Evolutionary conservation across 2,888 invertebrate genomes (phyloP), one percentile per base, ranked within the genome.

Genomic region (Phyto melanocephala): DNA sequence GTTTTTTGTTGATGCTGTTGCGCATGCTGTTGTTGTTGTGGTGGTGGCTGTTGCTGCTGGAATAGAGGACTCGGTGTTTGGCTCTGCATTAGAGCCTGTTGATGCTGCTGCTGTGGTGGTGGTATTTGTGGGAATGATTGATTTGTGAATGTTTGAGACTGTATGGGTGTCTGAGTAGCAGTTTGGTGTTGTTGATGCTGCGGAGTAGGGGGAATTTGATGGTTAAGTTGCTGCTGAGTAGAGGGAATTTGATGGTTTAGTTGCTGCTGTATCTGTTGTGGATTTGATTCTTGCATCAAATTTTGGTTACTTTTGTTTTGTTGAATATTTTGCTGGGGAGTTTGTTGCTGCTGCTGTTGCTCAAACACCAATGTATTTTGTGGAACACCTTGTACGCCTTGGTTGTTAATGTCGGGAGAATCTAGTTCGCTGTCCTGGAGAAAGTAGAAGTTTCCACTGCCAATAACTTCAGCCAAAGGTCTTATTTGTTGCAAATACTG

Each of bases 401-500:
- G 92, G 22, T 92, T 82, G 67, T 79, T 82, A 5, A 87, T 72
- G 33, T 95, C 94, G 0, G 95, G 95, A 65, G 95, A 94, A 90
- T 96, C 96, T 84, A 96, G 92, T 91, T 97, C 97, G 22, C 97
- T 97, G 88, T 98, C 97, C 92, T 98, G 97, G 74, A 97, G 93
- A 90, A 96, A 96, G 90, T 94, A 95, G 91, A 96, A 95, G 89
- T 94, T 95, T 77, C 95, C 95, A 7, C 94, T 93, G 33, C 95
- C 95, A 85, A 96, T 94, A 35, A 96, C 95, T 88, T 96, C 96
- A 11, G 95, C 93, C 82, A 96, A 93, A 3, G 95, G 95, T 81
- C 94, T 92, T 88, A 90, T 86, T 87, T 93, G 93, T 86, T 92
- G 93, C 79, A 93, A 92, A 7, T 92, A 92, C 85, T 93, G 93